Percentiles rank a stretch among this genome's conserved stretches.
phyloP scores from a whole-genome alignment of 2,888 invertebrate species.

The Cryptocephalus moraei region DNA sequence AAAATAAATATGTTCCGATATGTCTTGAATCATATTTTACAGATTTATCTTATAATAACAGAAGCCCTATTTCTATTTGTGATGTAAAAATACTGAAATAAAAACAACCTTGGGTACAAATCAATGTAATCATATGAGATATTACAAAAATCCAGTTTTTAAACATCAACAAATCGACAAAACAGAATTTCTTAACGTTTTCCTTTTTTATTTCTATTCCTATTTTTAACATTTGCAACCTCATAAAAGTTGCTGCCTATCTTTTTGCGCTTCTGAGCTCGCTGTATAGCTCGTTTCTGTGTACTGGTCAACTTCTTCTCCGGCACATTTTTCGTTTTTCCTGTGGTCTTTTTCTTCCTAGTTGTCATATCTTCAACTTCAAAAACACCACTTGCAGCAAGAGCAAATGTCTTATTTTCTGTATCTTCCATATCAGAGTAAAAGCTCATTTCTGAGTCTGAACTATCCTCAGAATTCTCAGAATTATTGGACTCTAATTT shows the following conservation, averaged over 20 bases:
- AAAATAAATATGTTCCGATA: too few species aligned
- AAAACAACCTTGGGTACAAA: too few species aligned
- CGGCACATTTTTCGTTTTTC: constrained; percentile 16
- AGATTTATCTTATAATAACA: too few species aligned
- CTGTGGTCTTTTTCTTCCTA: constrained; percentile 15
- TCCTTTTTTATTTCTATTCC: constrained; percentile 60
- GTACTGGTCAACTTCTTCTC: constrained; percentile 61
- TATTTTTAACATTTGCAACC: constrained; percentile 80
- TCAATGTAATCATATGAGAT: too few species aligned
- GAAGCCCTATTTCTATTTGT: too few species aligned
- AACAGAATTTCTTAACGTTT: constrained; percentile 23
- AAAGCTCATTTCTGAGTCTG: constrained; percentile 55
- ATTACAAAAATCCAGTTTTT: too few species aligned
- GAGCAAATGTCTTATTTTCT: constrained; percentile 38
- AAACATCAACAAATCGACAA: too few species aligned
- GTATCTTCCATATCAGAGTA: constrained; percentile 56
- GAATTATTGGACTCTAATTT: not conserved
- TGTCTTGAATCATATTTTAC: too few species aligned
- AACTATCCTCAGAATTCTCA: constrained; percentile 12
- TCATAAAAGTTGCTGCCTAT: constrained; percentile 86
- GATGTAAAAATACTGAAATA: too few species aligned
- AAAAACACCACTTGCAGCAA: constrained; percentile 38
- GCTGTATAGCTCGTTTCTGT: constrained; percentile 62
- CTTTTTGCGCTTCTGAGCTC: constrained; percentile 67
- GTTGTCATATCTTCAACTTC: constrained; percentile 35